These are phyloP conservation scores for Staurois parvus DNA, from an alignment of 2,797 vertebrate genomes.

Conservation along the genomic window DNA sequence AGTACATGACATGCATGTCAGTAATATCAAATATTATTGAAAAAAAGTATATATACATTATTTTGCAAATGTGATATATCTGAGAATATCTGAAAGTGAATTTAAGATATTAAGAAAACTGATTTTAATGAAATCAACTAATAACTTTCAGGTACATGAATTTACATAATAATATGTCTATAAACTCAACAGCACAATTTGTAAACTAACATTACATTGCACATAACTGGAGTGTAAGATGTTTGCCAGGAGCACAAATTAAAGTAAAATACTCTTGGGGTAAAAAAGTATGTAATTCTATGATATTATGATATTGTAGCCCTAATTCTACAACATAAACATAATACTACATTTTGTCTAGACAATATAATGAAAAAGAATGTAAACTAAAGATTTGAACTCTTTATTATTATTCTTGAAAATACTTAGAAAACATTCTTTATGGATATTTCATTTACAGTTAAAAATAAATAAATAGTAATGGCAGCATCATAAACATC, in stretches of 20 bases:
- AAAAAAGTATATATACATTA: too few species aligned
- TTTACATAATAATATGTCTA: too few species aligned
- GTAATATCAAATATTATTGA: too few species aligned
- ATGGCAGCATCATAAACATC: not conserved
- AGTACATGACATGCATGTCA: too few species aligned
- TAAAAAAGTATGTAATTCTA: not conserved
- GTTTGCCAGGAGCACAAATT: too few species aligned
- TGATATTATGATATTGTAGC: not conserved
- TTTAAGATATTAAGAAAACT: too few species aligned
- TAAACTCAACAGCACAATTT: not conserved
- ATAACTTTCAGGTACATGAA: too few species aligned
- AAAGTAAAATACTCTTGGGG: not conserved
- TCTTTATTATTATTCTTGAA: constrained; percentile 10
- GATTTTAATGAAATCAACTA: too few species aligned
- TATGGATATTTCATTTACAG: not conserved
- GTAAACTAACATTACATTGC: not conserved
- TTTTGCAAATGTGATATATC: too few species aligned
- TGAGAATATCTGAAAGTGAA: too few species aligned
- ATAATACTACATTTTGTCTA: not conserved
- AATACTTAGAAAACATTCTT: not conserved
- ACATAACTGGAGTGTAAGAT: not conserved
- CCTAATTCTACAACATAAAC: not conserved
- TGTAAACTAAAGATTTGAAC: not conserved
- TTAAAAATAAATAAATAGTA: not conserved
- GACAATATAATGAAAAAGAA: not conserved